A percentile compares a stretch with the other conserved stretches of the same genome.
These are phyloP conservation scores for Coracias cyanogaster DNA, from an alignment of 2,797 vertebrate species.

Conservation along the genomic window DNA sequence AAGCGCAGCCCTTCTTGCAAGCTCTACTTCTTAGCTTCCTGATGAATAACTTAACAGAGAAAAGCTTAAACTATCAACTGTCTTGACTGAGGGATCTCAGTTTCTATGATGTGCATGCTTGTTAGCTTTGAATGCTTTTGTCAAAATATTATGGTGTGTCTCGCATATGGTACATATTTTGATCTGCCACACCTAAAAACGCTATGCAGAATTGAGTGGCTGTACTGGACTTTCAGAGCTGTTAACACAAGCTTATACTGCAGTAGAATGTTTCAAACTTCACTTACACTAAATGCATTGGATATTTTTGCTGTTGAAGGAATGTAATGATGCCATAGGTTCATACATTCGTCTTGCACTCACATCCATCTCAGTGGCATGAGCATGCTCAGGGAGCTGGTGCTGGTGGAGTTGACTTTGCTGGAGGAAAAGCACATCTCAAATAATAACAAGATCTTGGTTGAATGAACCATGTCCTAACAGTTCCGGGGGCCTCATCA, in stretches of 20 bases:
- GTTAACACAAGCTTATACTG: background rate
- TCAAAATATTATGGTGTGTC: background rate
- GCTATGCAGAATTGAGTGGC: background rate
- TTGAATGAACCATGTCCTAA: background rate
- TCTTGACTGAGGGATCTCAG: background rate
- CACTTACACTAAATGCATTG: background rate
- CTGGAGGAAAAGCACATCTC: background rate
- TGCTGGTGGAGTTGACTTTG: background rate
- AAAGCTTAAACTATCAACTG: background rate
- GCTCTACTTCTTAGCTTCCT: background rate
- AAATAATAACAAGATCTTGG: background rate
- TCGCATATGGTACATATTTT: background rate
- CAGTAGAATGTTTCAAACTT: background rate
- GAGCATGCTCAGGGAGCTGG: background rate
- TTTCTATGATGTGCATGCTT: background rate
- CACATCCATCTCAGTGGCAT: background rate
- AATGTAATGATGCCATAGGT: background rate
- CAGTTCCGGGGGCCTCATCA: slow-evolving; percentile 20
- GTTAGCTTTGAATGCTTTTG: background rate
- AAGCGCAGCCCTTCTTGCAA: background rate
- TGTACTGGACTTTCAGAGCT: background rate
- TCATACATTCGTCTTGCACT: background rate
- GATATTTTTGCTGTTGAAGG: background rate
- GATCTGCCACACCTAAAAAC: background rate
- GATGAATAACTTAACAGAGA: background rate